Percentiles rank a stretch among this genome's conserved stretches.
These are phyloP conservation scores for Oxygymnocypris stewartii DNA, from an alignment of 2,113 vertebrate genomes.

Conservation along the genomic window DNA sequence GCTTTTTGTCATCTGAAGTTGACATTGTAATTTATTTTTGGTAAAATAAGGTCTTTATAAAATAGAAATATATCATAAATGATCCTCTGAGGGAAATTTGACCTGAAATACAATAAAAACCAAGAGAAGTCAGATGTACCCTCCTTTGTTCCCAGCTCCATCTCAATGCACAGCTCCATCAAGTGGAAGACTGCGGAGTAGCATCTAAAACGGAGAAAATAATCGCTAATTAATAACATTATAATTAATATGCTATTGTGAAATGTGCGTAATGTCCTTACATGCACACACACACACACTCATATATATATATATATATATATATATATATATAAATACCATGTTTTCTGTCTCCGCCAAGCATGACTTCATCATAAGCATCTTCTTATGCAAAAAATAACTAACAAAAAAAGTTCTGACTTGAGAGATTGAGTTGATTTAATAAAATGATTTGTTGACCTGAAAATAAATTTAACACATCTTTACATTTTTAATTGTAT, in stretches of 20 bases:
- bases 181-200: slow-evolving; percentile 41
- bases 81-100: slow-evolving; percentile 36
- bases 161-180: slow-evolving; percentile 51
- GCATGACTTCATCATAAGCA: background rate
- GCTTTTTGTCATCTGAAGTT: background rate
- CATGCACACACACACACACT: no score
- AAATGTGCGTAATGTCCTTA: background rate
- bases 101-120: slow-evolving; percentile 49
- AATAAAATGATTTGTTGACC: background rate
- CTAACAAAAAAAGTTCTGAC: no score
- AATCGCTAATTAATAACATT: background rate
- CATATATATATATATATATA: no score
- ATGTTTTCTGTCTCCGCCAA: background rate
- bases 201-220: background rate
- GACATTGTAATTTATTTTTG: slow-evolving; percentile 8
- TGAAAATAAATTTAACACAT: background rate
- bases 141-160: slow-evolving; percentile 51
- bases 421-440: no score
- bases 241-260: background rate
- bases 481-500: no score
- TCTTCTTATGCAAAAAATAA: background rate
- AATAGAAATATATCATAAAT: slow-evolving; percentile 38
- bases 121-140: slow-evolving; percentile 18
- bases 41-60: background rate
- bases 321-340: no score